Evolutionary conservation across 2,113 vertebrate genomes (phyloP).

Genomic region (Microcebus ravelobensis): DNA sequence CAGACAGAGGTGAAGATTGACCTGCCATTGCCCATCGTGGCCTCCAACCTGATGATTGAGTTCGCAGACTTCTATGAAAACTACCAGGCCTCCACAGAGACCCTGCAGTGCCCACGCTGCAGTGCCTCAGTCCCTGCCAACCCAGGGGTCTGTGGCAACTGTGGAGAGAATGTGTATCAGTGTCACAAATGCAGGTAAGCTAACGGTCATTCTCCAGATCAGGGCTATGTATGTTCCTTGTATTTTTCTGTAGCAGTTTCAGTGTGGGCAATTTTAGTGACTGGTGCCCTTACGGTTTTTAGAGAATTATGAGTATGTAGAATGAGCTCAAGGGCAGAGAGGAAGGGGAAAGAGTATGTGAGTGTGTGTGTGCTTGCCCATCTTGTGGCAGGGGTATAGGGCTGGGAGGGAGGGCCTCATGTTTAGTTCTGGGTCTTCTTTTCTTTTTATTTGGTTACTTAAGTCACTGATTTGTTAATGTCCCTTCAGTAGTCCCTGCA

Average conservation of each 20-base stretch:
- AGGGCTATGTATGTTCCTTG: neutral
- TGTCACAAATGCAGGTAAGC: conserved; percentile 98
- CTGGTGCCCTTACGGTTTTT: neutral
- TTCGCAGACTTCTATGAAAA: conserved; percentile 99
- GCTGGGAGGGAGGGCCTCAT: neutral
- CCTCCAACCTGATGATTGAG: conserved; percentile 99
- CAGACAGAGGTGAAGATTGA: conserved; percentile 99
- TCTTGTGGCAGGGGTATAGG: neutral
- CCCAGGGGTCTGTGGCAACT: conserved; percentile 98
- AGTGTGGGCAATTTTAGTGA: neutral
- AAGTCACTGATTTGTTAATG: neutral
- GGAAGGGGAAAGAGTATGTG: rapidly evolving
- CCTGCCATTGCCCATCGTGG: conserved; percentile 96
- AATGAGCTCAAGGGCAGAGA: neutral
- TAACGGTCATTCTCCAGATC: rapidly evolving
- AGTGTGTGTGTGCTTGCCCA: neutral
- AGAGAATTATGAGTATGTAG: neutral
- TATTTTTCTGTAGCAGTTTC: neutral
- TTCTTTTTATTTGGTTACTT: neutral
- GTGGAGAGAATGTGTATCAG: conserved; percentile 98
- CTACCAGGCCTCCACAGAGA: conserved; percentile 98
- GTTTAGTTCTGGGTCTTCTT: neutral
- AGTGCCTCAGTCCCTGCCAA: conserved; percentile 98
- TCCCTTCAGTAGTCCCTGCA: neutral
- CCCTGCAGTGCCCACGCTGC: conserved; percentile 97